phyloP scores from a whole-genome alignment of 2,113 vertebrate genomes.

The Pristiophorus japonicus region DNA sequence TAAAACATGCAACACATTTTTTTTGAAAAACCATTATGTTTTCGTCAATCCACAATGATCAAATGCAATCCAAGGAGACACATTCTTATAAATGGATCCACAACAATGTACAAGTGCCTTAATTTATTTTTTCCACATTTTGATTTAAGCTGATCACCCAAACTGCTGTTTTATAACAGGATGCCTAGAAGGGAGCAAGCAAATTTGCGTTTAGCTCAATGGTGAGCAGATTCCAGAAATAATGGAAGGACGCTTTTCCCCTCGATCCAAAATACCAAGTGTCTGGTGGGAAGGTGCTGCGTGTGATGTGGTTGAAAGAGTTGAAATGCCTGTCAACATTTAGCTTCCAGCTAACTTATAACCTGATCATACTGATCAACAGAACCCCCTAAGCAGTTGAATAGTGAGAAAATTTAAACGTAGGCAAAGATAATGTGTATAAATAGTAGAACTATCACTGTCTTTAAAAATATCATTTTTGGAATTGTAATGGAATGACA shows the following conservation, averaged over 20 bases:
- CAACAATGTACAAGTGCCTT: background rate
- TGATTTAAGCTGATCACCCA: background rate
- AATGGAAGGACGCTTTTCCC: background rate
- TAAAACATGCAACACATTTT: background rate
- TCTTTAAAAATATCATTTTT: background rate
- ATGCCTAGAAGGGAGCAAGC: background rate
- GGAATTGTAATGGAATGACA: background rate
- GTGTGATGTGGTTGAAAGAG: background rate
- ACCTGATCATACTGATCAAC: background rate
- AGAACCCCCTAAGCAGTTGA: background rate
- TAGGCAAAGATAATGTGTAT: background rate
- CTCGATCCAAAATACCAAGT: background rate
- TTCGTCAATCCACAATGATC: background rate
- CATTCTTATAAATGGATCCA: background rate
- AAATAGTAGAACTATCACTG: background rate
- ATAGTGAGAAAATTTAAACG: background rate
- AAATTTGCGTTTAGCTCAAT: background rate
- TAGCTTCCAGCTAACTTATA: background rate
- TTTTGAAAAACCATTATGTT: background rate
- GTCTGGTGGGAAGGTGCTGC: background rate
- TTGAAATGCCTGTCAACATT: background rate
- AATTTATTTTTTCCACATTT: background rate
- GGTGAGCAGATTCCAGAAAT: background rate
- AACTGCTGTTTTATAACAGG: background rate
- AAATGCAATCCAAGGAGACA: background rate